Base-by-base conservation (phyloP, 2,113 vertebrate genomes). In the Xerus inauris region DNA sequence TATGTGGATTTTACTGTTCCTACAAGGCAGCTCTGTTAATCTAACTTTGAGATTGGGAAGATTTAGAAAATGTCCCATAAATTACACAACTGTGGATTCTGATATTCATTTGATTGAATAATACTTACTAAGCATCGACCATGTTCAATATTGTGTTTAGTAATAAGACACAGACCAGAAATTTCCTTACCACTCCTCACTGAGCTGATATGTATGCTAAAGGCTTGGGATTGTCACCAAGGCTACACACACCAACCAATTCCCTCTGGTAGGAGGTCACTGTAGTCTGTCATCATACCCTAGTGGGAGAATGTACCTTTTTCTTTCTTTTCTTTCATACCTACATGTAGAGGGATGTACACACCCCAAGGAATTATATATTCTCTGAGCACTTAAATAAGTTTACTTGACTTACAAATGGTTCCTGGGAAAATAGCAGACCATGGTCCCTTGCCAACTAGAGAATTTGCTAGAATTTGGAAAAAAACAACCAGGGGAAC, bases 211-310 rank as follows among this genome's bases (percentile, higher is more conserved):
- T 13, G 38, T 81, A 84, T 57, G 69, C 0, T 0, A 26, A 77
- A 77, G 71, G 30, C 83, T 83, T 62, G 84, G 40, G 16, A 35
- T 87, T 96, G 89, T 83, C 28, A 69, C 83, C 42, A 89, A 89
- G 57, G 64, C 40, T 76, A 24, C n/a, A 75, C 28, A 57, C 87
- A 97, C n/a, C 0, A 0, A 87, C 59, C 64, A 87, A 26, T 97
- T 97, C 91, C 97, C 91, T 89, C 91, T 2, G 3, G 62, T 64
- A 73, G 96, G 97, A 94, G 93, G 72, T 87, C 83, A 32, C 16
- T 30, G 64, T 42, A 96, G 69, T 17, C 95, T 97, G 82, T 97
- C 71, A 94, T 97, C 79, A 96, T 88, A 42, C 59, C 92, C 64
- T 87, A 79, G 91, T 79, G 65, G 79, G 86, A 82, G 79, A 89